Evolutionary conservation across 2,797 vertebrate genomes (phyloP).

Genomic region (Poecilia velifera): DNA sequence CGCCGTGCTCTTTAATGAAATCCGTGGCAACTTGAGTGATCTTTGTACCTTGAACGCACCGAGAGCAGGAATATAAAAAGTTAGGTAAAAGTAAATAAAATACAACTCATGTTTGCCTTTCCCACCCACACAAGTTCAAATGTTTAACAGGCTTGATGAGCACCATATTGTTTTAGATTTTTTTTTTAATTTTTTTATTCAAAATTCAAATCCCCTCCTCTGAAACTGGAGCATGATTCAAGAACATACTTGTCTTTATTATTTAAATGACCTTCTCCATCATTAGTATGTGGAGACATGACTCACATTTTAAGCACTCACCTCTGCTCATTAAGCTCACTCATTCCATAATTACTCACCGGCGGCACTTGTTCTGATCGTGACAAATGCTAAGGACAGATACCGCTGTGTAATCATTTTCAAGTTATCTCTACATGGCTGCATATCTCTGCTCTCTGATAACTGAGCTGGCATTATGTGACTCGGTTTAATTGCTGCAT

Average conservation of each 20-base stretch:
- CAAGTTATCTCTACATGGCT: conserved; percentile 43
- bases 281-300: conserved; percentile 66
- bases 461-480: conserved; percentile 48
- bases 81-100: conserved; percentile 40
- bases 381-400: conserved; percentile 54
- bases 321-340: conserved; percentile 67
- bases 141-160: conserved; percentile 55
- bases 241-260: conserved; percentile 59
- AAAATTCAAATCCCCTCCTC: conserved; percentile 61
- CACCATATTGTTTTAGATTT: conserved; percentile 21
- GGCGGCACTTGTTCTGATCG: conserved; percentile 46
- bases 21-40: conserved; percentile 26
- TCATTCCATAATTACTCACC: conserved; percentile 62
- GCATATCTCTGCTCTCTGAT: conserved; percentile 29
- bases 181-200: conserved; percentile 20
- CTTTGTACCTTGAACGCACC: conserved; percentile 20
- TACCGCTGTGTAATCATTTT: conserved; percentile 55
- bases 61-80: conserved; percentile 17
- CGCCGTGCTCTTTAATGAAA: conserved; percentile 10
- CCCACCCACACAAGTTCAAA: conserved; percentile 50
- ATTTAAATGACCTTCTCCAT: conserved; percentile 60
- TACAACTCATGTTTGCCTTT: conserved; percentile 35
- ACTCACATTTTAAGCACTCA: conserved; percentile 55
- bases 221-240: conserved; percentile 53
- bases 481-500: conserved; percentile 53